Base-by-base conservation (phyloP, 2,113 vertebrate species). In the Tachysurus vachellii region DNA sequence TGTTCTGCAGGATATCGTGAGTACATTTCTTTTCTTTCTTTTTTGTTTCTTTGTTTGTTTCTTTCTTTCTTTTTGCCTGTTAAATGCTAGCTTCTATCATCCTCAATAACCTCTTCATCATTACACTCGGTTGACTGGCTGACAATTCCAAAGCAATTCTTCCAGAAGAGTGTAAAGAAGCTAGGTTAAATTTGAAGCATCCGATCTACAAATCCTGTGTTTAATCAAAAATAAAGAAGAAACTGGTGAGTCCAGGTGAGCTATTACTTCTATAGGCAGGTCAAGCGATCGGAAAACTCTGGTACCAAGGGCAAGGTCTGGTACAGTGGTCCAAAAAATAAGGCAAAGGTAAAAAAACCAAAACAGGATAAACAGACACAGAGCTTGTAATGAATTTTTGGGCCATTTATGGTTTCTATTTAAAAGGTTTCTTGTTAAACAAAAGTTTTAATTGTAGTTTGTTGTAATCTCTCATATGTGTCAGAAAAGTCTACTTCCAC, bases 1-100 rank as follows among this genome's bases (percentile, higher is more conserved):
- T 87, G 71, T 85, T 86, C 92, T 79, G 88, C 94, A 97, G 97
- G 93, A 97, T 97, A 94, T 96, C 97, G 97, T 97, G 93, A 97
- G 97, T 97, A 97, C 90, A 84, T 75, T 44, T 73, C 77, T 84
- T 91, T 0, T n/a, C 36, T 36, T 36, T 36, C 36, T 36, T 36
- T 36, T 36, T 36, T 36, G 1, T 36, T 36, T 36, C 36, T 36
- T 36, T 36, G 1, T 36, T 36, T 36, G 1, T 36, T 36, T 36
- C 36, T 36, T 36, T 36, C 36, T 36, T 36, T 36, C 36, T 36
- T 36, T 82, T 57, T 84, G 31, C 28, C 66, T 44, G 64, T 57
- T 83, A 82, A 85, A 66, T 9, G 16, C 80, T 84, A 64, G 87
- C 66, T 84, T 85, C 53, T 76, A 31, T 47, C 62, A 53, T 14